These are phyloP conservation scores for Alca torda DNA, from an alignment of 2,797 vertebrate genomes.

Conservation along the genomic window DNA sequence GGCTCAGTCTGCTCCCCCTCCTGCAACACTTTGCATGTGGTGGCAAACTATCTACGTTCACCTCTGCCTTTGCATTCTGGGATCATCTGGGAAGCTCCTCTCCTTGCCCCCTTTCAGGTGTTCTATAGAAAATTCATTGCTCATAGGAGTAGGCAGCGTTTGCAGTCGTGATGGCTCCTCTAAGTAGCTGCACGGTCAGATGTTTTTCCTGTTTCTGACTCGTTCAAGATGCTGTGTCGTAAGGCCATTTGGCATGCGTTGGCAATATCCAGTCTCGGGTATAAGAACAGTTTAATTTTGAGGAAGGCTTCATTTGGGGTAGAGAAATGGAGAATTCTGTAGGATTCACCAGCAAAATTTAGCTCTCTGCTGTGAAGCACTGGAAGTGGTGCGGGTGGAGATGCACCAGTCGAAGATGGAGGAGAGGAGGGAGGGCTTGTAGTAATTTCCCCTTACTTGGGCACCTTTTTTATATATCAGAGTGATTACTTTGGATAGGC, in stretches of 20 bases:
- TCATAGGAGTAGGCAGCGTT: not conserved
- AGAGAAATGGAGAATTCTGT: not conserved
- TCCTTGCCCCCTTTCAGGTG: not conserved
- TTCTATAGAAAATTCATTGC: not conserved
- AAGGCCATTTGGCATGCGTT: not conserved
- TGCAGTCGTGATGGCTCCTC: fast-evolving
- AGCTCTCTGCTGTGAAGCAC: not conserved
- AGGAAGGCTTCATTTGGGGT: fast-evolving
- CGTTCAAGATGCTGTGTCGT: not conserved
- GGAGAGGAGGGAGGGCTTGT: not conserved
- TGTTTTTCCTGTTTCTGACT: not conserved
- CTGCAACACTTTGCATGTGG: not conserved
- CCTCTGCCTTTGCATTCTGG: not conserved
- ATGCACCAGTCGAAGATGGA: not conserved
- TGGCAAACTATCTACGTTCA: fast-evolving
- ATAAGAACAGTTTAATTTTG: not conserved
- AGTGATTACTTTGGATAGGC: not conserved
- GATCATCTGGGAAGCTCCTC: not conserved
- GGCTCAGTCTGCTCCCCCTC: not conserved
- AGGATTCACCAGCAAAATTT: not conserved
- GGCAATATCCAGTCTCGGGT: not conserved
- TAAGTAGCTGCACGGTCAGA: not conserved
- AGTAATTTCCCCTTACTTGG: not conserved
- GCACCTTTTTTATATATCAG: not conserved
- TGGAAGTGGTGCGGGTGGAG: not conserved